Base-by-base conservation (phyloP, 2,113 vertebrate genomes). In the Proteles cristata region DNA sequence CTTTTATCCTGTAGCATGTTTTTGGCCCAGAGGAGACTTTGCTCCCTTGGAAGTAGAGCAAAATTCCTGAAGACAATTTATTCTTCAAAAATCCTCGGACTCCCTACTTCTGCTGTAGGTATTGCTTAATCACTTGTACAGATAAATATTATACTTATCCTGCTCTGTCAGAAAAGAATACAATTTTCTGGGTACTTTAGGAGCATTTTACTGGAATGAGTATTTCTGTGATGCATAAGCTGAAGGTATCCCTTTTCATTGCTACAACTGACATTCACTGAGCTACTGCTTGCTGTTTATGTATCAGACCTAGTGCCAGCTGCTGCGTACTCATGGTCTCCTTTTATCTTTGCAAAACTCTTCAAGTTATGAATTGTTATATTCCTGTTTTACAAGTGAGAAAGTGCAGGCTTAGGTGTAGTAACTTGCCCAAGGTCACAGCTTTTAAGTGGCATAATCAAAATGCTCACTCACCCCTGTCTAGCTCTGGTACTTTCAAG, bases 61-160 rank as follows among this genome's bases (percentile, higher is more conserved):
- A 88, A 96, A 86, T 97, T 98, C 90, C 96, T 98, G 90, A 98
- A 85, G 98, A 98, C 80, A 87, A 73, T 97, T 98, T 97, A 83
- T 96, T 86, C 98, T 98, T 98, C 98, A 95, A 97, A 97, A 97
- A 82, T 88, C 94, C 87, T 97, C 83, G 96, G 74, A 81, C 55
- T 97, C 93, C 98, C 98, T 97, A 94, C 98, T 89, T 98, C 97
- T 97, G 96, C 97, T 95, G 99, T 99, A 99, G 92, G 99, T 99
- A 98, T 98, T 96, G 16, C 39, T 76, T 74, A 61, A 55, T 97
- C 82, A 92, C 45, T 97, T 96, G 17, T 15, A 21, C 4, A 86
- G 66, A 93, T 89, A 94, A 43, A 53, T 88, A 95, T 39, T 77
- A 6, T 66, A 43, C 35, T 10, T 93, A 74, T 74, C 85, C 83